Evolutionary conservation across 2,113 vertebrate genomes (phyloP), one percentile per base, ranked within the genome.

Genomic region (Mesitornis unicolor): DNA sequence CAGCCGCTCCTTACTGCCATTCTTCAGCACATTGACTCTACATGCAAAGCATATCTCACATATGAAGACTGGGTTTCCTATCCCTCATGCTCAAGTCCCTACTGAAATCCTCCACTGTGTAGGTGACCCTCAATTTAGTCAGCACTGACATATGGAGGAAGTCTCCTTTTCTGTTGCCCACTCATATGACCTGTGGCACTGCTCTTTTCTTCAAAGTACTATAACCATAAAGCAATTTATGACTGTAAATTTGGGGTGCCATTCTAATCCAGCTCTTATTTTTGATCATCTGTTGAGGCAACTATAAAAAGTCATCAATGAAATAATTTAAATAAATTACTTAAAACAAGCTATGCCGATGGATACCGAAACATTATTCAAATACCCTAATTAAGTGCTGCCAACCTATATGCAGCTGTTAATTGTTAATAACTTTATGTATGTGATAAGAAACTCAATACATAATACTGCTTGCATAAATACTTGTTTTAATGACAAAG

Each of bases 21-120:
- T 24, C 26, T 10, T 45, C 51, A 67, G 35, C 3, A 0, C 11
- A 10, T 24, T 7, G 26, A 18, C 15, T 42, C 16, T 43, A 17
- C 0, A 0, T 25, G 40, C 26, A 60, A 78, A 71, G 1, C 4
- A 3, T 7, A 7, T 11, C 33, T 81, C 25, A 10, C 6, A 4
- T 17, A 5, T 2, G 28, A 71, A 65, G n/a, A 2, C 1, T 64
- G 26, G 3, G 2, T 21, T 80, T 80, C 54, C 35, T 43, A 51
- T 77, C 42, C 42, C 29, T 56, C 2, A 0, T 56, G 10, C 40
- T 82, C 35, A 40, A 13, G n/a, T 17, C 89, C 51, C 69, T 83
- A 38, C 6, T 50, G 74, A 47, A 71, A 70, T 36, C 28, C 54
- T 61, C 14, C 8, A 5, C 1, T 0, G 11, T 3, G 1, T 8